phyloP scores from a whole-genome alignment of 2,113 vertebrate species.

The Arenaria interpres region DNA sequence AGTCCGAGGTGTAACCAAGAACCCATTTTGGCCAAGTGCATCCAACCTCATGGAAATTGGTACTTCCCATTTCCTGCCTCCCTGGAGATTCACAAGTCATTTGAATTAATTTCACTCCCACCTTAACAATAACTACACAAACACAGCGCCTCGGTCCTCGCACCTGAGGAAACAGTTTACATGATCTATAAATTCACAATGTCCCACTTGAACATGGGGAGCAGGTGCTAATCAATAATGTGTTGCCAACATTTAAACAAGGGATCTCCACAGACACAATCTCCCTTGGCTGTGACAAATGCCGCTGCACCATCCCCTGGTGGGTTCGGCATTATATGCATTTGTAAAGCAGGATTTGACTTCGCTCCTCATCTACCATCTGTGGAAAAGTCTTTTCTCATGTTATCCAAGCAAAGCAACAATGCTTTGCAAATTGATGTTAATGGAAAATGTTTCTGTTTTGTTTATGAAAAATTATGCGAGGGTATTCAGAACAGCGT shows the following conservation, averaged over 20 bases:
- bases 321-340: background rate
- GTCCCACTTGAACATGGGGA: background rate
- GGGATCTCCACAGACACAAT: background rate
- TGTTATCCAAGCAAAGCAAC: background rate
- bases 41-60: slow-evolving; percentile 32
- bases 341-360: background rate
- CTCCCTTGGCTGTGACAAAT: background rate
- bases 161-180: slow-evolving; percentile 66
- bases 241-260: slow-evolving; percentile 12
- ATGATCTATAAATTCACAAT: slow-evolving; percentile 45
- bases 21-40: background rate
- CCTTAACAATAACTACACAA: background rate
- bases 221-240: slow-evolving; percentile 58
- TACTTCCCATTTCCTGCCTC: slow-evolving; percentile 15
- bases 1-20: background rate
- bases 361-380: background rate
- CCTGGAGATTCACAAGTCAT: background rate
- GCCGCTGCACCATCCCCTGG: accelerated
- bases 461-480: background rate
- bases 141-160: background rate
- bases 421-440: background rate
- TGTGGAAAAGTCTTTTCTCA: background rate
- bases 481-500: background rate
- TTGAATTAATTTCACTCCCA: slow-evolving; percentile 46
- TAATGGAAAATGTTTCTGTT: background rate